phyloP scores from a whole-genome alignment of 1,140 invertebrate species.

The Muscidifurax raptorellus region DNA sequence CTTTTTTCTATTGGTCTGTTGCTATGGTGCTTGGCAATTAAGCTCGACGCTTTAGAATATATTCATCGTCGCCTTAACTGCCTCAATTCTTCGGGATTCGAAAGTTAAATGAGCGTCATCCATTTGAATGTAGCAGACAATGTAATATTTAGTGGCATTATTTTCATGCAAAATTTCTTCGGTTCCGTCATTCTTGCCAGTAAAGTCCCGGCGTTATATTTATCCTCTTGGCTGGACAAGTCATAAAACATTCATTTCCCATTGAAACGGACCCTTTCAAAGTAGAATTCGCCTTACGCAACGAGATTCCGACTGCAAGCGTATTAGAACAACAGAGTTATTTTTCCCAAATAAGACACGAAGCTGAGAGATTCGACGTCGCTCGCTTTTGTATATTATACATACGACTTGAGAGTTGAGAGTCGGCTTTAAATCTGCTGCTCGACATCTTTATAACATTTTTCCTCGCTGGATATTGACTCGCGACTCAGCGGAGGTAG shows the following conservation, averaged over 20 bases:
- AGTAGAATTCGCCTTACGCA: not conserved
- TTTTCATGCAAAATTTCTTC: too few species aligned
- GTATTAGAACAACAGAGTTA: not conserved
- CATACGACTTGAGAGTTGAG: not conserved
- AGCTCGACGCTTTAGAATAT: too few species aligned
- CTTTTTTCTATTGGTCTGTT: too few species aligned
- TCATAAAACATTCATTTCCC: not conserved
- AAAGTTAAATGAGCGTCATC: too few species aligned
- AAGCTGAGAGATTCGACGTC: not conserved
- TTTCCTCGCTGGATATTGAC: not conserved
- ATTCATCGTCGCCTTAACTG: too few species aligned
- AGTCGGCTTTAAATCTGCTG: not conserved
- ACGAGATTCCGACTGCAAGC: not conserved
- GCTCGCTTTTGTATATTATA: not conserved
- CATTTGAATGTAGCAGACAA: too few species aligned
- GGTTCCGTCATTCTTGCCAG: too few species aligned
- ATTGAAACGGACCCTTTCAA: not conserved
- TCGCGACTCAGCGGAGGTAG: not conserved
- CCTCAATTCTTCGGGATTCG: too few species aligned
- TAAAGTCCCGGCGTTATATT: not conserved
- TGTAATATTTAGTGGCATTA: too few species aligned
- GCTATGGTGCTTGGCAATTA: too few species aligned
- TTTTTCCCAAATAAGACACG: not conserved
- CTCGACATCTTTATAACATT: not conserved
- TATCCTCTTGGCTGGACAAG: not conserved